phyloP scores from a whole-genome alignment of 2,797 vertebrate species.

The Knipowitschia caucasica region DNA sequence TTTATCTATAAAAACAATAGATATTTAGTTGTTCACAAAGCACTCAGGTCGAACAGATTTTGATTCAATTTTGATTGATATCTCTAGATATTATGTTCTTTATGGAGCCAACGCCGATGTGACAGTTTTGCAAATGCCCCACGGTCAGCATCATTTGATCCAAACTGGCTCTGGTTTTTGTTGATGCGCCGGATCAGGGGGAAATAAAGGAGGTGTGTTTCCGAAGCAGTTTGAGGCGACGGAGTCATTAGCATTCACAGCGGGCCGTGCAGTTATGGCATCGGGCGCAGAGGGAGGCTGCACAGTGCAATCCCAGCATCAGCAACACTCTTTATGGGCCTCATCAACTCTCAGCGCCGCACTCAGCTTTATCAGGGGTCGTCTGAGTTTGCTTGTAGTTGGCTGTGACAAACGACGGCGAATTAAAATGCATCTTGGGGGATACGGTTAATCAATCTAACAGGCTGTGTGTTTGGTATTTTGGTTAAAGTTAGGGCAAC shows the following conservation, averaged over 20 bases:
- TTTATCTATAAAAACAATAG: too few relatives aligned
- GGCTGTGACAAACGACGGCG: slow-evolving; percentile 30
- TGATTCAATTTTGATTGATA: too few relatives aligned
- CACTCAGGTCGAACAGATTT: too few relatives aligned
- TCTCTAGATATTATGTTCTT: not conserved
- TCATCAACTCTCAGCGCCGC: slow-evolving; percentile 51
- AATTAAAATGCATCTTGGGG: not conserved
- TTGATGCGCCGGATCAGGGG: slow-evolving; percentile 18
- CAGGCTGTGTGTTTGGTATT: too few relatives aligned
- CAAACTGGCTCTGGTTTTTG: slow-evolving; percentile 9
- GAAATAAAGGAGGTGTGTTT: slow-evolving; percentile 17
- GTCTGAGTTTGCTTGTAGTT: slow-evolving; percentile 33
- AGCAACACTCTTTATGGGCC: slow-evolving; percentile 42
- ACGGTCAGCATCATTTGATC: slow-evolving; percentile 36
- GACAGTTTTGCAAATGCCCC: slow-evolving; percentile 1
- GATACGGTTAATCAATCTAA: not conserved
- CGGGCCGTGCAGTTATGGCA: slow-evolving; percentile 19
- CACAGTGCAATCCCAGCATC: slow-evolving; percentile 44
- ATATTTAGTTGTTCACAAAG: too few relatives aligned
- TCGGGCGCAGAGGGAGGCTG: slow-evolving; percentile 43
- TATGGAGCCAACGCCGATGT: not conserved
- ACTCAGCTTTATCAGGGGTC: slow-evolving; percentile 56
- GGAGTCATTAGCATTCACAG: slow-evolving; percentile 63
- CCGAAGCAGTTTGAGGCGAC: slow-evolving; percentile 33
- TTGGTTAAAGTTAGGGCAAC: too few relatives aligned